Conservation (phyloP, 2,113 vertebrate genomes). For the Cyanoderma ruficeps region DNA sequence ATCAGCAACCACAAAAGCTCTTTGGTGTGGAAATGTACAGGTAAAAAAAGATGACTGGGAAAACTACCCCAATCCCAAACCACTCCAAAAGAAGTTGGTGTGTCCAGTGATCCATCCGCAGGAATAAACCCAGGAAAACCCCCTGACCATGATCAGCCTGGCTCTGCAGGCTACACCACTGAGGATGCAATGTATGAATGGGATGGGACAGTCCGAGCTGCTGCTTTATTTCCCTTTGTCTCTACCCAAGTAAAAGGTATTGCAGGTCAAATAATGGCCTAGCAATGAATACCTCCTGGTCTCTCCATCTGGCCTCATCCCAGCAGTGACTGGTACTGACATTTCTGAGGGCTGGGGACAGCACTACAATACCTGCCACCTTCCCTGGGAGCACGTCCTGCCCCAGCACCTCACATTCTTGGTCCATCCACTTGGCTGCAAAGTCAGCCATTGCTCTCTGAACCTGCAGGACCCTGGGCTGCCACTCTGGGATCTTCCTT, state of each 20-base stretch:
- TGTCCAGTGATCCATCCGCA: background rate
- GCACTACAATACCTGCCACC: background rate
- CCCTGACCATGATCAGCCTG: background rate
- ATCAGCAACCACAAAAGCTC: background rate
- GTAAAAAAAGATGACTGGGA: background rate
- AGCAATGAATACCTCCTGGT: background rate
- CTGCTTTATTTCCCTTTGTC: background rate
- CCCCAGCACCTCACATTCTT: background rate
- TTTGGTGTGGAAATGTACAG: background rate
- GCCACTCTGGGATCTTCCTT: background rate
- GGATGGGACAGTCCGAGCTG: background rate
- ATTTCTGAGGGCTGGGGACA: background rate
- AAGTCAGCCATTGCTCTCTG: background rate
- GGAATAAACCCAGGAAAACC: background rate
- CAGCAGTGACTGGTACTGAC: background rate
- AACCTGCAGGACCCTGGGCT: background rate
- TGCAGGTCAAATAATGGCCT: background rate
- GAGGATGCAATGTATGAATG: background rate
- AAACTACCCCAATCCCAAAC: background rate
- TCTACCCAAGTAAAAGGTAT: background rate
- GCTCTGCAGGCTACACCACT: background rate
- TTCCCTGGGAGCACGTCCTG: background rate
- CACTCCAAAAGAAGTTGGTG: background rate
- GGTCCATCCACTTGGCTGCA: background rate
- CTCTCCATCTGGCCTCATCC: background rate